Percentiles rank a stretch among this genome's conserved stretches.
These are phyloP conservation scores for Oscheius sp. DNA, from an alignment of 1,140 invertebrate species.

Conservation along the genomic window DNA sequence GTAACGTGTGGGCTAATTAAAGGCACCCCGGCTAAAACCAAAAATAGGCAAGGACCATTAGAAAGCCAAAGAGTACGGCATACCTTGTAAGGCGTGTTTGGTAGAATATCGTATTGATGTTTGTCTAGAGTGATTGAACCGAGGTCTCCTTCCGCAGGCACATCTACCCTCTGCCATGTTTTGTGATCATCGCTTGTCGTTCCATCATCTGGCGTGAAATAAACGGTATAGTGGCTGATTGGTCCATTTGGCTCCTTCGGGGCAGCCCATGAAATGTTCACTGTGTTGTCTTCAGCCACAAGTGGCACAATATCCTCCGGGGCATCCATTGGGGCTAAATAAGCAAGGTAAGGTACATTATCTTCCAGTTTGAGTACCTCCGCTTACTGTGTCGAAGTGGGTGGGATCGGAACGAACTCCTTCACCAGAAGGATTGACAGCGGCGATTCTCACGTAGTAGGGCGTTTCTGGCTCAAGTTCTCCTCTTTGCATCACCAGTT, in stretches of 20 bases:
- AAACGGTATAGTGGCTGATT: conserved; percentile 50
- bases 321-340: conserved; percentile 54
- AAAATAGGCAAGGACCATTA: background rate
- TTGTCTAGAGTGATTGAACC: conserved; percentile 49
- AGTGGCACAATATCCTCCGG: conserved; percentile 51
- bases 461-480: conserved; percentile 59
- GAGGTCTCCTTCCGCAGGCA: conserved; percentile 44
- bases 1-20: background rate
- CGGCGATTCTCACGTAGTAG: conserved; percentile 57
- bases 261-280: conserved; percentile 53
- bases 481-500: conserved; percentile 50
- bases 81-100: conserved; percentile 53
- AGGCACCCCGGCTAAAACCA: background rate
- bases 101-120: conserved; percentile 49
- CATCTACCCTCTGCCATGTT: conserved; percentile 43
- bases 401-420: conserved; percentile 50
- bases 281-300: conserved; percentile 54
- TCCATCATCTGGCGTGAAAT: conserved; percentile 54
- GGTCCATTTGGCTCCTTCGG: conserved; percentile 53
- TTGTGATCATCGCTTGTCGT: conserved; percentile 53
- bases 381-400: conserved; percentile 53
- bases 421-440: conserved; percentile 53
- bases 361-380: conserved; percentile 35
- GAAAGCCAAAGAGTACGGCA: background rate
- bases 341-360: conserved; percentile 24